Evolutionary conservation across 2,113 vertebrate genomes (phyloP).

Genomic region (Pteropus alecto): DNA sequence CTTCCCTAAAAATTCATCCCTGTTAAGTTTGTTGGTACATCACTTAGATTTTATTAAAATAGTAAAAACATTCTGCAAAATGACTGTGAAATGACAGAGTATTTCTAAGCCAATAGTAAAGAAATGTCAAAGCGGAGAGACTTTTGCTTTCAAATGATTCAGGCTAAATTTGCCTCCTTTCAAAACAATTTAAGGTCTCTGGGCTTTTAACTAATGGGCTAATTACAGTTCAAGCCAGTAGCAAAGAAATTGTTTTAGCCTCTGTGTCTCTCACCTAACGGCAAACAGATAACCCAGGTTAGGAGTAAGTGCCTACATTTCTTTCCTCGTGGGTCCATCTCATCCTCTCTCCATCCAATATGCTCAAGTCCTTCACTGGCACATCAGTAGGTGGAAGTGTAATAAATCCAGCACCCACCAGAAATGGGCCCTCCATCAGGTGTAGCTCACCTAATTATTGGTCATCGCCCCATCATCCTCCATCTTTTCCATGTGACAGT

Average conservation of each 20-base stretch:
- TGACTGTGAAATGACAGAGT: neutral
- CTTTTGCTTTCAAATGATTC: neutral
- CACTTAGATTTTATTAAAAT: neutral
- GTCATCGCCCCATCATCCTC: neutral
- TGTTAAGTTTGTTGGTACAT: neutral
- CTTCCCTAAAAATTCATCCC: neutral
- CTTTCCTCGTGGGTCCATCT: neutral
- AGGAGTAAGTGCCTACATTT: neutral
- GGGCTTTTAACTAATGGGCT: neutral
- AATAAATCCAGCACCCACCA: neutral
- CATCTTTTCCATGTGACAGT: neutral
- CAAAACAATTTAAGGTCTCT: neutral
- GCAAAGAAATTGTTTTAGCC: neutral
- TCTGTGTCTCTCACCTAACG: neutral
- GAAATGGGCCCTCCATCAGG: neutral
- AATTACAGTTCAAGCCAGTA: neutral
- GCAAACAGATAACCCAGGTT: neutral
- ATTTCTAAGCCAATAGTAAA: neutral
- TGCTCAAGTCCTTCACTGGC: fast-evolving
- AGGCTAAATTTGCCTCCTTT: neutral
- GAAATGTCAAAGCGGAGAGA: neutral
- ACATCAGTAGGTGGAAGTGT: neutral
- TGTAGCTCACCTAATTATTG: neutral
- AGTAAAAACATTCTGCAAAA: neutral
- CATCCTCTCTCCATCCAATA: neutral